Evolutionary conservation across 2,888 invertebrate species (phyloP).

Genomic region (Cetonia aurata): DNA sequence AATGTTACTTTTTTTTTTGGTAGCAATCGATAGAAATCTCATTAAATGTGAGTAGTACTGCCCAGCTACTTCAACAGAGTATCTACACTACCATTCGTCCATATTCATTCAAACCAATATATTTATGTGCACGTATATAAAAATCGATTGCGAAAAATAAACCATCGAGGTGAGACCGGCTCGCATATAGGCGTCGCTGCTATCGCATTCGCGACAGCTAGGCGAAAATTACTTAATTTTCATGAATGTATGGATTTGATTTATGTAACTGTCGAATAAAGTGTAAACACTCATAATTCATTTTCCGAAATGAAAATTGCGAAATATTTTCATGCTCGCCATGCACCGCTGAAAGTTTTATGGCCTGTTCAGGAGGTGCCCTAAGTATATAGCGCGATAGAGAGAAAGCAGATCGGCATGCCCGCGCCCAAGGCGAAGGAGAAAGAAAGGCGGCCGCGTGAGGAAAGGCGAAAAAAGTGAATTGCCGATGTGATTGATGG

Average conservation of each 20-base stretch:
- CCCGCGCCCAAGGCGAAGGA: slow-evolving; percentile 1
- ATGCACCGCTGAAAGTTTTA: slow-evolving; percentile 44
- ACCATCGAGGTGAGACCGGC: too few relatives aligned
- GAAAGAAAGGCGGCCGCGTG: slow-evolving; percentile 5
- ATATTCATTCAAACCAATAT: too few relatives aligned
- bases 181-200: slow-evolving; percentile 4
- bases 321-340: slow-evolving; percentile 48
- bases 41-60: too few relatives aligned
- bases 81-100: too few relatives aligned
- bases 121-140: not conserved
- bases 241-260: slow-evolving; percentile 48
- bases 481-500: slow-evolving; percentile 45
- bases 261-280: slow-evolving; percentile 54
- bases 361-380: slow-evolving; percentile 39
- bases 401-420: slow-evolving; percentile 4
- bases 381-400: slow-evolving; percentile 29
- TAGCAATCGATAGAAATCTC: too few relatives aligned
- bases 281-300: slow-evolving; percentile 56
- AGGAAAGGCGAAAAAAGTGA: slow-evolving; percentile 41
- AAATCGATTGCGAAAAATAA: slow-evolving; percentile 6
- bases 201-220: not conserved
- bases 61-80: too few relatives aligned
- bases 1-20: too few relatives aligned
- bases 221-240: slow-evolving; percentile 38
- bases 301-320: slow-evolving; percentile 53